Evolutionary conservation across 2,797 vertebrate genomes (phyloP), one percentile per base, ranked within the genome.

Genomic region (Hoplostethus mediterraneus): DNA sequence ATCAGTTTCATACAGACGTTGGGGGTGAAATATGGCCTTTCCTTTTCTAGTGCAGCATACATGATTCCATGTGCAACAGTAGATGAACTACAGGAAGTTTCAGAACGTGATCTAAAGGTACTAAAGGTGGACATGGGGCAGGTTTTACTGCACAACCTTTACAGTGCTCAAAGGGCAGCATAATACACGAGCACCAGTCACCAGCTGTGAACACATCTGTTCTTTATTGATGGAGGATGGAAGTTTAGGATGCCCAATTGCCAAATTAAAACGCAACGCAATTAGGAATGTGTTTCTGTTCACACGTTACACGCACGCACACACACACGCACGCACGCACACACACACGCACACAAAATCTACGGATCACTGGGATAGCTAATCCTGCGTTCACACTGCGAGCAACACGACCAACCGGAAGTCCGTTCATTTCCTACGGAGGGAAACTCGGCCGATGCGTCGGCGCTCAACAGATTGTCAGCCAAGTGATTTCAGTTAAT

Each of bases 131-230:
- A 73, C 61, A 42, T 86, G 72, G 74, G 55, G 68, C 77, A 71
- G 77, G 61, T 84, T 83, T 84, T 60, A 82, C 72, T 57, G 30
- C 75, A 75, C 74, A 36, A 28, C 28, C 12, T 74, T 63, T 54
- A 75, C 69, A 67, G 73, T 31, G 67, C 69, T 79, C 73, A 42
- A 60, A 71, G 63, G 75, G 73, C 67, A 67, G 71, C 64, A 63
- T 78, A 56, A 84, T 67, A 79, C 56, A 38, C 13, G 10, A 49
- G 67, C 44, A 40, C 71, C 64, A 36, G 2, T 49, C 79, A 45
- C 87, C 84, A 80, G 85, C 83, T 85, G 85, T 67, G 71, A 80
- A 58, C 61, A 80, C 87, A 87, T 83, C 86, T 87, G 87, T 53
- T 76, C 60, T 45, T 70, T 57, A 62, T 36, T 56, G 16, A 67